Evolutionary conservation across 2,113 vertebrate genomes (phyloP).

Genomic region (Pitta sordida): DNA sequence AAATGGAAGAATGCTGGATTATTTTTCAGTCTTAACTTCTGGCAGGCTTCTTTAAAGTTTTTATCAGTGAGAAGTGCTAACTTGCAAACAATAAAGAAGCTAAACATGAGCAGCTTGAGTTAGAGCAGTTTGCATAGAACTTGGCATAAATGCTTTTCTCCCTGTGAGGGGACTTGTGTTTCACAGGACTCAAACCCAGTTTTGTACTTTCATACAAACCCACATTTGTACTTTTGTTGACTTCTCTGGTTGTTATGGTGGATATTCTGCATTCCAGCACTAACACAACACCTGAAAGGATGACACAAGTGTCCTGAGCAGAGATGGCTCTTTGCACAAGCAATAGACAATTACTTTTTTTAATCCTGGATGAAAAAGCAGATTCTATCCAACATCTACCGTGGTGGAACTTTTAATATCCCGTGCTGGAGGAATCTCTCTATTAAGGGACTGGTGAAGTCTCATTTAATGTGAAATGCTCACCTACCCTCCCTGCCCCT

Average conservation of each 20-base stretch:
- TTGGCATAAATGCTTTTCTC: background rate
- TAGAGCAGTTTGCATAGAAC: background rate
- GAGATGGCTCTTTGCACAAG: background rate
- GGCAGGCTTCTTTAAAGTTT: background rate
- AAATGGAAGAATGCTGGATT: background rate
- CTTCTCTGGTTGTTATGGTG: background rate
- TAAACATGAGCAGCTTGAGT: background rate
- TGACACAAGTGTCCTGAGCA: background rate
- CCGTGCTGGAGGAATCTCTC: background rate
- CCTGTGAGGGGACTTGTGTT: background rate
- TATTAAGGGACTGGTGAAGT: background rate
- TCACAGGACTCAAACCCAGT: background rate
- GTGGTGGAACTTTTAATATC: background rate
- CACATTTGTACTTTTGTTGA: background rate
- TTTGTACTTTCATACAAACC: too few species aligned
- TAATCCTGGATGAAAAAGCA: background rate
- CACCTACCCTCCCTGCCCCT: background rate
- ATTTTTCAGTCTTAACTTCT: background rate
- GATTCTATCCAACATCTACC: background rate
- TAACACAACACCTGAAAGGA: background rate
- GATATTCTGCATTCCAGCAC: background rate
- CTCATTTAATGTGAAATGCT: background rate
- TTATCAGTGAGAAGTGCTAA: background rate
- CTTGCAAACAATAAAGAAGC: background rate
- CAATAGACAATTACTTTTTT: fast-evolving